phyloP scores from a whole-genome alignment of 1,140 invertebrate genomes.

The Paracyclopina nana region DNA sequence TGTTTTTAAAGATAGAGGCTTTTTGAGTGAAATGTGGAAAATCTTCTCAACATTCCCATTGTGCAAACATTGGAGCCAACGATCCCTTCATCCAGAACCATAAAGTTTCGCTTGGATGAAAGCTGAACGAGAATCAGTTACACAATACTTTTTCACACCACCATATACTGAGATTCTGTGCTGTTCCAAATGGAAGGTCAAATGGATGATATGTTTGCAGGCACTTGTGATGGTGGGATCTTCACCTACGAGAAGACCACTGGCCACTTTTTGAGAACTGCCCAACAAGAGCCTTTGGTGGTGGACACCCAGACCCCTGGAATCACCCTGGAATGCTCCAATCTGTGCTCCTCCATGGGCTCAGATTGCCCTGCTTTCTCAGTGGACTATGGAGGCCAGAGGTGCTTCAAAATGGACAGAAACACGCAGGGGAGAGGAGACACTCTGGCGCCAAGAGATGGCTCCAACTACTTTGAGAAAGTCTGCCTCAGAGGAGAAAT shows the following conservation, averaged over 20 bases:
- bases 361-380: conserved; percentile 31
- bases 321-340: conserved; percentile 24
- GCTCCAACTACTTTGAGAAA: conserved; percentile 32
- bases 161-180: too few species aligned
- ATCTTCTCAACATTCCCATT: too few species aligned
- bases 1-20: too few species aligned
- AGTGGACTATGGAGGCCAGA: conserved; percentile 29
- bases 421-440: conserved; percentile 30
- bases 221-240: conserved; percentile 29
- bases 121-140: too few species aligned
- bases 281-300: conserved; percentile 26
- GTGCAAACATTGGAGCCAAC: too few species aligned
- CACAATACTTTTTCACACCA: too few species aligned
- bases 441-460: conserved; percentile 26
- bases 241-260: conserved; percentile 34
- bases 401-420: conserved; percentile 30
- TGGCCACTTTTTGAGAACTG: conserved; percentile 28
- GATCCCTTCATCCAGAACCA: too few species aligned
- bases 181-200: too few species aligned
- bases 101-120: too few species aligned
- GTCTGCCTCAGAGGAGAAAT: conserved; percentile 29
- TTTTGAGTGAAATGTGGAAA: too few species aligned
- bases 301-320: conserved; percentile 25
- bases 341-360: conserved; percentile 26
- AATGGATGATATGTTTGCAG: too few species aligned